A percentile compares a stretch with the other conserved stretches of the same genome.
Evolutionary conservation across 2,797 vertebrate species (phyloP).

Genomic region (Microtus agrestis): DNA sequence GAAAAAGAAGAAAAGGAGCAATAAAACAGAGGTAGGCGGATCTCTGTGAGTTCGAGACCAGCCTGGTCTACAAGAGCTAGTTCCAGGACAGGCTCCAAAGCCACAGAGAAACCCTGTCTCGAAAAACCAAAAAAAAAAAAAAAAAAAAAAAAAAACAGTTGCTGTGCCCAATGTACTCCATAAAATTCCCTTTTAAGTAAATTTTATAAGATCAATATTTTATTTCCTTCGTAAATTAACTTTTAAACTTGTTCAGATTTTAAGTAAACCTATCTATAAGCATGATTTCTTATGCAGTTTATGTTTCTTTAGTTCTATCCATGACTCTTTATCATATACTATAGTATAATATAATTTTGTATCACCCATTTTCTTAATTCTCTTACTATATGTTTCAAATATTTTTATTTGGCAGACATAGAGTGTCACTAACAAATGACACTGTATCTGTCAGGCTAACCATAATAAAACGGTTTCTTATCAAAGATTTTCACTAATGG

Average conservation of each 20-base stretch:
- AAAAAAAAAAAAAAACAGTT: too few species aligned
- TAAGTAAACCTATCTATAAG: not conserved
- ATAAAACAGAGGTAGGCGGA: too few species aligned
- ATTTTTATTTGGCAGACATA: not conserved
- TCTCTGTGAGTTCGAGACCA: too few species aligned
- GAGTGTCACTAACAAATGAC: not conserved
- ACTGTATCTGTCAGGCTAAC: rapidly evolving
- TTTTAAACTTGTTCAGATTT: not conserved
- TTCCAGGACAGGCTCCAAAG: too few species aligned
- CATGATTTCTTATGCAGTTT: not conserved
- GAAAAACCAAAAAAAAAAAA: too few species aligned
- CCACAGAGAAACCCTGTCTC: too few species aligned
- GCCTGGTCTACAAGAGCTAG: too few species aligned
- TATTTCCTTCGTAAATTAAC: not conserved
- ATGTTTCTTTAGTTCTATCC: not conserved
- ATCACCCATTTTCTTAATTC: not conserved
- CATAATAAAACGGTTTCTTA: not conserved
- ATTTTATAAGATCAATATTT: not conserved
- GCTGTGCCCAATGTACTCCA: not conserved
- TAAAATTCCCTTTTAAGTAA: not conserved
- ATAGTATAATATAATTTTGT: not conserved
- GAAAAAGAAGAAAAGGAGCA: not conserved
- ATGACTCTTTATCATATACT: not conserved
- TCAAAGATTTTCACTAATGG: not conserved
- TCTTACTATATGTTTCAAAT: not conserved